Evolutionary conservation across 2,888 invertebrate species (phyloP), one percentile per base, ranked within the genome.

Genomic region (Hydroisotoma schaefferi): DNA sequence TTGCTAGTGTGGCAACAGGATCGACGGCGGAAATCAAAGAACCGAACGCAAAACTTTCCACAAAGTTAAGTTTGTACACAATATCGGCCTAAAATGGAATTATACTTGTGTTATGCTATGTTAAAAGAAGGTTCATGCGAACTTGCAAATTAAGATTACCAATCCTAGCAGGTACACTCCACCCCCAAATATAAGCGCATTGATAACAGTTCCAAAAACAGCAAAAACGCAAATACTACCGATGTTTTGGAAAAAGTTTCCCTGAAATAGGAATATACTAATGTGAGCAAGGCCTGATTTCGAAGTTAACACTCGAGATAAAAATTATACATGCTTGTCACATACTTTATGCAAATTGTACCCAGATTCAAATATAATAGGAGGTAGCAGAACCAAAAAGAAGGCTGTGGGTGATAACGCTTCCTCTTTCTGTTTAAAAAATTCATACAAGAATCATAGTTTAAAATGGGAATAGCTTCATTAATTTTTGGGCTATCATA

Each of bases 151-250:
- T 18, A 20, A 47, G 56, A 76, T 74, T 71, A 82, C 95, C 76
- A 94, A 79, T 1, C 99, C 99, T 48, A 99, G 79, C 33, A 98
- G 81, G 78, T 95, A 99, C 70, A 99, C 87, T 4, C 97, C 95
- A 67, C 93, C 90, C 27, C 99, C 99, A 73, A 99, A 94, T 15
- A 98, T 88, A 76, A 98, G 84, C 1, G 99, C 97, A 8, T 97
- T 98, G 74, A 99, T 94, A 2, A 91, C 87, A 20, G 98, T 99
- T 0, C 99, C 99, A 73, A 97, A 84, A 73, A 98, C 94, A 1
- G 99, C 98, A 84, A 99, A 99, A 0, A 97, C 86, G 75, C 98
- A 79, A 73, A 99, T 99, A 2, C 97, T 95, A n/a, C 95, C 97
- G 76, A 99, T 95, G 76, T 99, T 99, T 79, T 98, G 94, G 74